phyloP scores from a whole-genome alignment of 2,888 invertebrate genomes.

The Amphipyra berbera region DNA sequence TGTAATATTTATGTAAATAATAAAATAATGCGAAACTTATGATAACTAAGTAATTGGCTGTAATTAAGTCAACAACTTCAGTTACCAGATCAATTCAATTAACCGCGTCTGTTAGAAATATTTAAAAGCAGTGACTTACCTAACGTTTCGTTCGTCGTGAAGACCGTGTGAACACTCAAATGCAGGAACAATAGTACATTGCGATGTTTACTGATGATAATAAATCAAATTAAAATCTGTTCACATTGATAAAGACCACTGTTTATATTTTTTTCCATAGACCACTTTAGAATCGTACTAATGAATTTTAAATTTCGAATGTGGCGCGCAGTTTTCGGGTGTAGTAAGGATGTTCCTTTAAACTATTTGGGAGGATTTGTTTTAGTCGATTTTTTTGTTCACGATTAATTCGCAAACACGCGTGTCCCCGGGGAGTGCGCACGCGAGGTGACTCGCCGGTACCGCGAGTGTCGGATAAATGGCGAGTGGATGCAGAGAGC shows the following conservation, averaged over 20 bases:
- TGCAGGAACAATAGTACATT: constrained; percentile 71
- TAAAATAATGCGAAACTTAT: constrained; percentile 26
- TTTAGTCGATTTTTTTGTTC: constrained; percentile 36
- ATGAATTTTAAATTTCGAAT: constrained; percentile 46
- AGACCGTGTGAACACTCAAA: constrained; percentile 72
- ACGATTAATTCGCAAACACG: constrained; percentile 63
- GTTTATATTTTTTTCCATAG: constrained; percentile 48
- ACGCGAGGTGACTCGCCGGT: constrained; percentile 77
- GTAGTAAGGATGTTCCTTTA: constrained; percentile 24
- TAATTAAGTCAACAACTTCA: constrained; percentile 28
- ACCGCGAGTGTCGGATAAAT: constrained; percentile 84
- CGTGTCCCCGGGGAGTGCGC: constrained; percentile 63
- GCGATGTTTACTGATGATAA: constrained; percentile 59
- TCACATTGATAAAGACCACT: constrained; percentile 61
- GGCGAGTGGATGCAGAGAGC: constrained; percentile 74
- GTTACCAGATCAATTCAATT: constrained; percentile 35
- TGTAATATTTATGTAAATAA: constrained; percentile 45
- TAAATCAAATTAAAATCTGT: constrained; percentile 63
- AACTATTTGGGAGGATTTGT: constrained; percentile 23
- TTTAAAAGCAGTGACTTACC: constrained; percentile 69
- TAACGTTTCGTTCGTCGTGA: constrained; percentile 64
- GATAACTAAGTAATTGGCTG: constrained; percentile 23
- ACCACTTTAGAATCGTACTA: constrained; percentile 47
- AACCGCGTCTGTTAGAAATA: constrained; percentile 18
- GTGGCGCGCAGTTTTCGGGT: constrained; percentile 31